Evolutionary conservation across 2,888 invertebrate species (phyloP), one percentile per base, ranked within the genome.

Genomic region (Leucophenga montana): DNA sequence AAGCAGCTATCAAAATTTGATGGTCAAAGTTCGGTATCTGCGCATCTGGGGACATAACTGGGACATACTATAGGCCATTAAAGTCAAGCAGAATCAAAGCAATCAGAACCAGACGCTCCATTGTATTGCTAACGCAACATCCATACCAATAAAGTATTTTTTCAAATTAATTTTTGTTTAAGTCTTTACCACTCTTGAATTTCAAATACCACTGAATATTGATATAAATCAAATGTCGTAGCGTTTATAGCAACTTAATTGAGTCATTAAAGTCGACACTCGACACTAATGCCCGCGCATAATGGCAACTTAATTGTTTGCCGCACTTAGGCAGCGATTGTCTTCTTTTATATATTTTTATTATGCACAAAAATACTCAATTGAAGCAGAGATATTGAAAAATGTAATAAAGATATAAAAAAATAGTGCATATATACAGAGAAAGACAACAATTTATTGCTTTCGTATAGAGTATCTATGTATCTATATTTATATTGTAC

Each of bases 201-300:
- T 39, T 39, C 39, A 39, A 39, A 39, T 39, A 8, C 39, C 11
- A 11, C 39, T 39, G 39, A 8, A 39, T 39, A 39, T 39, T 11
- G 11, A 18, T 3, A 56, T 56, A 56, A 56, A 56, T 56, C 56
- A 66, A 53, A 65, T 70, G 67, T 39, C 11, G 39, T 39, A 39
- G 39, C 77, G 72, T 79, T 80, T 78, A 80, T 71, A 74, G 69
- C 70, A 80, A 71, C 80, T 74, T 77, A 80, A 80, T 81, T 75
- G 82, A 72, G 68, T 65, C 78, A 78, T 80, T 80, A 81, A 81
- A 64, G 69, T 14, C 59, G 56, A 27, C 59, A 68, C 76, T 79
- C 59, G 56, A 27, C 61, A 68, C 77, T 79, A 80, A 80, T 76
- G 79, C 68, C 9, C 14, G 27, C 27, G 4, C 14, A 20, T 56